Evolutionary conservation across 1,140 invertebrate genomes (phyloP).

Genomic region (Melitaea cinxia): DNA sequence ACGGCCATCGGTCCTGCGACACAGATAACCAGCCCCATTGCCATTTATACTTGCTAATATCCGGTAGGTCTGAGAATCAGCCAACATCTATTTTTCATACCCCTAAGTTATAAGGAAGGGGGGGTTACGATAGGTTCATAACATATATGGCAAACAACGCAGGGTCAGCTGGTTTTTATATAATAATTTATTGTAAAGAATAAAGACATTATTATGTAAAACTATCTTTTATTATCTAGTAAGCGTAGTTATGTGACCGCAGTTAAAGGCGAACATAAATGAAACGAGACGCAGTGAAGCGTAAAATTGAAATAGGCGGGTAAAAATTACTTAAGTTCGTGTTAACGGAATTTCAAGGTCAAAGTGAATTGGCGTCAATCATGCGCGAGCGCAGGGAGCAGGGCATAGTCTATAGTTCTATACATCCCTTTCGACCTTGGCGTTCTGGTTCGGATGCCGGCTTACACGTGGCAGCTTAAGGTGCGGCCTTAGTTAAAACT

Average conservation of each 20-base stretch:
- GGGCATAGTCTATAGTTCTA: constrained; percentile 41
- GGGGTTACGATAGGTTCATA: no score
- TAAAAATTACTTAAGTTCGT: constrained; percentile 33
- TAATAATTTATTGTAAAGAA: no score
- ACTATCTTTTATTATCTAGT: no score
- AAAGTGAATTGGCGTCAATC: constrained; percentile 43
- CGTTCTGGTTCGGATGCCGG: constrained; percentile 48
- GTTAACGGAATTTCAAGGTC: constrained; percentile 41
- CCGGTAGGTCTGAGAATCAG: no score
- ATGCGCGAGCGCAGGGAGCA: constrained; percentile 42
- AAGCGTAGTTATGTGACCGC: constrained; percentile 21
- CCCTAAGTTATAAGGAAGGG: no score
- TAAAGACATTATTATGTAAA: no score
- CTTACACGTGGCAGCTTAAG: constrained; percentile 70
- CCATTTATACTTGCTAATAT: no score
- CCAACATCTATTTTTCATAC: no score
- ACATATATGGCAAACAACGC: no score
- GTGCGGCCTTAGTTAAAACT: constrained; percentile 27
- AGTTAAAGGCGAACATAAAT: constrained; percentile 15
- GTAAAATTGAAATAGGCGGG: constrained; percentile 35
- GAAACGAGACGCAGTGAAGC: constrained; percentile 28
- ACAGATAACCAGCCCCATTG: no score
- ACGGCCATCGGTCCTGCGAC: no score
- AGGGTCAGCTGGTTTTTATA: no score
- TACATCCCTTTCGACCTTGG: constrained; percentile 65